A percentile compares a stretch with the other conserved stretches of the same genome.
phyloP scores from a whole-genome alignment of 2,888 invertebrate species.

The Thereva unica region DNA sequence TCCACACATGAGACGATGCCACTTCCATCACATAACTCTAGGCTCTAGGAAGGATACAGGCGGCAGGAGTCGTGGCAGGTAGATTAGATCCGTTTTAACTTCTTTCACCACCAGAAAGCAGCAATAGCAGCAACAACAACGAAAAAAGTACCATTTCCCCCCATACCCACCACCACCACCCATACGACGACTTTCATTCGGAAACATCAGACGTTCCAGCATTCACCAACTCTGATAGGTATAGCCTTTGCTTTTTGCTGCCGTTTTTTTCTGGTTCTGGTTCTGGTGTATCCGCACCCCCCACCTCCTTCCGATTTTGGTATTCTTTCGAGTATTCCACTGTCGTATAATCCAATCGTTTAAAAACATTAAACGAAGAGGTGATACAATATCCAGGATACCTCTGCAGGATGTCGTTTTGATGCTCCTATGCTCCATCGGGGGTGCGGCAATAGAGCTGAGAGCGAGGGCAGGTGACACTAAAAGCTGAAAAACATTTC shows the following conservation, averaged over 20 bases:
- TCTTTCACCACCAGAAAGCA: background rate
- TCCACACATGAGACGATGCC: slow-evolving; percentile 2
- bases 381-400: slow-evolving; percentile 40
- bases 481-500: slow-evolving; percentile 2
- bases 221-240: too few species aligned
- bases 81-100: slow-evolving; percentile 15
- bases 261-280: background rate
- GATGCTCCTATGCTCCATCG: slow-evolving; percentile 23
- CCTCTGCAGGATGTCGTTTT: slow-evolving; percentile 36
- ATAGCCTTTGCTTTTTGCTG: background rate
- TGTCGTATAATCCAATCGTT: slow-evolving; percentile 42
- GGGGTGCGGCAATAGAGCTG: slow-evolving; percentile 14
- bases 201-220: too few species aligned
- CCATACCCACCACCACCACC: too few species aligned
- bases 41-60: slow-evolving; percentile 3
- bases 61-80: slow-evolving; percentile 10
- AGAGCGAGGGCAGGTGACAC: background rate
- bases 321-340: slow-evolving; percentile 35
- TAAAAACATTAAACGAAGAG: slow-evolving; percentile 44
- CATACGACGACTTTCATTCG: too few species aligned
- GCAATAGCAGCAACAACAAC: background rate
- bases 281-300: slow-evolving; percentile 10
- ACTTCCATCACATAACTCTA: slow-evolving; percentile 35
- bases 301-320: slow-evolving; percentile 35
- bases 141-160: too few species aligned